Evolutionary conservation across 1,140 invertebrate species (phyloP).

Genomic region (Teleogryllus occipitalis): DNA sequence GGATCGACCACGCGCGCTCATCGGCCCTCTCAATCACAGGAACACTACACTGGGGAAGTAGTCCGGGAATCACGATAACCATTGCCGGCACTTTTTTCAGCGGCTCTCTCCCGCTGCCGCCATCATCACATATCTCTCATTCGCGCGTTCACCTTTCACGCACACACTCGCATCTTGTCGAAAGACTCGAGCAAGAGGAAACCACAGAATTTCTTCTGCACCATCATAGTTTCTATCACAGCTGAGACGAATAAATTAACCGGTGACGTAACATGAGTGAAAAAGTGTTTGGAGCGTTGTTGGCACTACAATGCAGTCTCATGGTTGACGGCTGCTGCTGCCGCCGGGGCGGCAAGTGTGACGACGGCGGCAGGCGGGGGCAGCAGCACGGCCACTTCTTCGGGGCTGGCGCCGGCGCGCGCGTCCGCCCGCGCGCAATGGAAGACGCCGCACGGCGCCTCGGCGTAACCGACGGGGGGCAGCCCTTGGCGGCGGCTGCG

Average conservation of each 20-base stretch:
- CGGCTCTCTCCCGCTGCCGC: neutral
- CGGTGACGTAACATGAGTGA: neutral
- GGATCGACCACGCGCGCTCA: no score
- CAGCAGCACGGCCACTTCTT: constrained; percentile 12
- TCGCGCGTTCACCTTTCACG: neutral
- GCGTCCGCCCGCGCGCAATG: neutral
- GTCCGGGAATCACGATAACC: neutral
- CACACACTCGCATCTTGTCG: neutral
- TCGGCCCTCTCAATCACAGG: no score
- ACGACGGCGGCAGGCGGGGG: neutral
- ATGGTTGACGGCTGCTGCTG: constrained; percentile 3
- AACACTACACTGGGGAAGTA: neutral
- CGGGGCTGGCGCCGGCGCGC: neutral
- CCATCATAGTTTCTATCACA: constrained; percentile 21
- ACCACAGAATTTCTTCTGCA: neutral
- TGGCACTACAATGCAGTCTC: constrained; percentile 25
- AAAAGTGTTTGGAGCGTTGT: neutral
- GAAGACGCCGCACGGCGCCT: constrained; percentile 24
- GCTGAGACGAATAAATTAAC: constrained; percentile 19
- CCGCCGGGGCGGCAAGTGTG: neutral
- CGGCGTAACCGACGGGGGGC: neutral
- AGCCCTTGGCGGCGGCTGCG: constrained; percentile 14
- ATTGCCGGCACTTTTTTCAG: neutral
- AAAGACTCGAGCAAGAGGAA: no score
- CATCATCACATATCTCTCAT: neutral